Percentiles rank a stretch among this genome's conserved stretches.
Evolutionary conservation across 2,797 vertebrate species (phyloP).

Genomic region (Phataginus tetradactyla): DNA sequence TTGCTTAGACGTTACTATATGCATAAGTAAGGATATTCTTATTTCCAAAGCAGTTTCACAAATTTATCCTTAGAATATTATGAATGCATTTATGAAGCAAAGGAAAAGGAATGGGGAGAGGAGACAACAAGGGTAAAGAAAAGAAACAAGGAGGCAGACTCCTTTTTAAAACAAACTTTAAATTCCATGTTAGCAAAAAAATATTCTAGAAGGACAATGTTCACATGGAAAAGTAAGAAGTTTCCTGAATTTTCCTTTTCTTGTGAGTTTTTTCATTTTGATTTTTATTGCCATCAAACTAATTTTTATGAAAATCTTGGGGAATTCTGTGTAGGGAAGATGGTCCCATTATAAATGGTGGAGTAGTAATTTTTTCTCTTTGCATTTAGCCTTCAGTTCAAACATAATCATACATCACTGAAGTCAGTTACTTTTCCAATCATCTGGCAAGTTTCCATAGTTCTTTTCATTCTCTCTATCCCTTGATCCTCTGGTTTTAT

Average conservation of each 20-base stretch:
- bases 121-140: neutral
- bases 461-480: constrained; percentile 21
- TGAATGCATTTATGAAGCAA: neutral
- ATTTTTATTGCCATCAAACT: neutral
- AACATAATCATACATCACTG: neutral
- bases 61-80: constrained; percentile 9
- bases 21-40: constrained; percentile 32
- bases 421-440: neutral
- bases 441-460: neutral
- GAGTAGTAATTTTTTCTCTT: neutral
- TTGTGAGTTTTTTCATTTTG: neutral
- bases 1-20: constrained; percentile 31
- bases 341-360: neutral
- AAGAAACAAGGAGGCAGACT: neutral
- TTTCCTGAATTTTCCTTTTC: neutral
- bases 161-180: constrained; percentile 27
- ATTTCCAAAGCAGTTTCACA: constrained; percentile 46
- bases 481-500: neutral
- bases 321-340: neutral
- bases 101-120: neutral
- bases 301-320: constrained; percentile 26
- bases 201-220: neutral
- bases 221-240: neutral
- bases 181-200: neutral
- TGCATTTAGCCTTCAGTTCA: neutral